These are phyloP conservation scores for Drosophila monieri DNA, from an alignment of 2,888 invertebrate genomes.

Conservation along the genomic window DNA sequence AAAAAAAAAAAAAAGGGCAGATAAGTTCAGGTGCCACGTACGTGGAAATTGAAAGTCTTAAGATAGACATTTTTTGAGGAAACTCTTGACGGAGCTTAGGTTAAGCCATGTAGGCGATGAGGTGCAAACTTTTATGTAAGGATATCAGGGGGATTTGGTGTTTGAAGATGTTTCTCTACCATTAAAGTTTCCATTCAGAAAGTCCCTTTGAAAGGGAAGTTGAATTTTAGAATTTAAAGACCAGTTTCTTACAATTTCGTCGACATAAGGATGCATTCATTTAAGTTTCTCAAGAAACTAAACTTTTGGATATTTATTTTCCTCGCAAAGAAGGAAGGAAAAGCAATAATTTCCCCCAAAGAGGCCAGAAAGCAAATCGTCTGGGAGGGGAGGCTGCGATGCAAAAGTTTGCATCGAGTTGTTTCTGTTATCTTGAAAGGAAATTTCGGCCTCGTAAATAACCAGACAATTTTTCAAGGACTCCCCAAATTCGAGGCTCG, in stretches of 20 bases:
- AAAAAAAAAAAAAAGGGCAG: background rate
- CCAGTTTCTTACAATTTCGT: background rate
- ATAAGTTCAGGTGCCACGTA: constrained; percentile 23
- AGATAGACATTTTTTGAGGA: constrained; percentile 1
- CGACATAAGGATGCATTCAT: constrained; percentile 1
- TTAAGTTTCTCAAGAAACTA: constrained; percentile 1
- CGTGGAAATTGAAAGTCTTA: constrained; percentile 25
- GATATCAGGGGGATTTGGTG: background rate
- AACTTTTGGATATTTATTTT: constrained; percentile 32
- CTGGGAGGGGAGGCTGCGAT: constrained; percentile 7
- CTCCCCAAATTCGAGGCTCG: constrained; percentile 7
- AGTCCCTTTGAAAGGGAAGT: background rate
- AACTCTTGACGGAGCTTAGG: background rate
- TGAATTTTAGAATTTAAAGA: background rate
- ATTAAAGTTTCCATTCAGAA: background rate
- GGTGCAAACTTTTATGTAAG: constrained; percentile 2
- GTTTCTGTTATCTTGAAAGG: constrained; percentile 26
- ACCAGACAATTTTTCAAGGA: constrained; percentile 39
- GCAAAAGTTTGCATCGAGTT: constrained; percentile 32
- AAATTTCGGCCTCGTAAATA: constrained; percentile 34
- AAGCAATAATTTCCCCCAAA: constrained; percentile 27
- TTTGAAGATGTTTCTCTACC: background rate
- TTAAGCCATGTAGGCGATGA: background rate
- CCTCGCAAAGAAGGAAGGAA: constrained; percentile 1
- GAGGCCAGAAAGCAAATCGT: constrained; percentile 16